Evolutionary conservation across 2,797 vertebrate genomes (phyloP).

Genomic region (Argentina silus): DNA sequence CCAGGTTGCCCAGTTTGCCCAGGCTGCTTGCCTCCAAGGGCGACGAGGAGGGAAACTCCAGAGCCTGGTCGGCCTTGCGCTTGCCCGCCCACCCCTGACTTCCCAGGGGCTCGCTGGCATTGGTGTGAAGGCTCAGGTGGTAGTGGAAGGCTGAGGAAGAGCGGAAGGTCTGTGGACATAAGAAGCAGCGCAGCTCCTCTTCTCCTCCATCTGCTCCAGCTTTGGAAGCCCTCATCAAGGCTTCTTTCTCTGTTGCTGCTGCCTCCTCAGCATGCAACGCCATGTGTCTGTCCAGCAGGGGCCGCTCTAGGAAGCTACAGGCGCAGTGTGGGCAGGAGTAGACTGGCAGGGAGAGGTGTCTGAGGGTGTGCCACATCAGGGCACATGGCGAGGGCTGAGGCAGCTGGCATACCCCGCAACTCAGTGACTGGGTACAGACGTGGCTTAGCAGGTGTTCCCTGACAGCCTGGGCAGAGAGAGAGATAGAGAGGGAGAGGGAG

Average conservation of each 20-base stretch:
- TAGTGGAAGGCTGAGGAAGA: slow-evolving; percentile 87
- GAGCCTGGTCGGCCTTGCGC: slow-evolving; percentile 80
- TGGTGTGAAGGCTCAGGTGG: slow-evolving; percentile 89
- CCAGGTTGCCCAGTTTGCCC: slow-evolving; percentile 57
- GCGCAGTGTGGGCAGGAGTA: slow-evolving; percentile 92
- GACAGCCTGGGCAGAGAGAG: slow-evolving; percentile 67
- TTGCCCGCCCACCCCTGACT: slow-evolving; percentile 78
- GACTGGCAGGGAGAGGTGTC: slow-evolving; percentile 86
- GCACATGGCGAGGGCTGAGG: slow-evolving; percentile 87
- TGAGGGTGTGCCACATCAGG: slow-evolving; percentile 91
- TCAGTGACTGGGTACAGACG: slow-evolving; percentile 84
- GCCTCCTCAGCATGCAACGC: slow-evolving; percentile 79
- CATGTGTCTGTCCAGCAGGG: slow-evolving; percentile 83
- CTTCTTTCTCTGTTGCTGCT: slow-evolving; percentile 68
- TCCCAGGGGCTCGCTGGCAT: slow-evolving; percentile 62
- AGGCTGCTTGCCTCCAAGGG: slow-evolving; percentile 58
- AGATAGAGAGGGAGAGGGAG: background rate
- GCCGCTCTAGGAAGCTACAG: slow-evolving; percentile 83
- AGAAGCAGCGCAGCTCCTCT: slow-evolving; percentile 87
- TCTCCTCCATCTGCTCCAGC: slow-evolving; percentile 60
- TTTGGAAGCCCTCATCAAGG: slow-evolving; percentile 32
- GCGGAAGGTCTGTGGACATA: slow-evolving; percentile 90
- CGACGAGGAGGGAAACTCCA: slow-evolving; percentile 70
- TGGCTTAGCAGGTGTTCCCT: slow-evolving; percentile 88
- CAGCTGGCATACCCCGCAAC: slow-evolving; percentile 86